Percentiles rank a stretch among this genome's conserved stretches.
Evolutionary conservation across 2,797 vertebrate species (phyloP).

Genomic region (Trachurus trachurus): DNA sequence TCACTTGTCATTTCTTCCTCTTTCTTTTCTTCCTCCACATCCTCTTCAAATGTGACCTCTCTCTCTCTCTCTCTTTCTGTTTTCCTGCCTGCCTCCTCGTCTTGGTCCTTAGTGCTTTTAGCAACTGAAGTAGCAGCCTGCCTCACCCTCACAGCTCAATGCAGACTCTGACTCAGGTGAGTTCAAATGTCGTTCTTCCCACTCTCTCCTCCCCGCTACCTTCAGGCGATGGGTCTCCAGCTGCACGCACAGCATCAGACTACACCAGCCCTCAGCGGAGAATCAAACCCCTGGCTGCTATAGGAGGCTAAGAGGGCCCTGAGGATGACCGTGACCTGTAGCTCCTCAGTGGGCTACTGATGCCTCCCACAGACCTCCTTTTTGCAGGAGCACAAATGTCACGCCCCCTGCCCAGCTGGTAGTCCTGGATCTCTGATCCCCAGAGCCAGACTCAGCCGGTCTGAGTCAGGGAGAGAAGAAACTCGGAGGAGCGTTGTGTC

Average conservation of each 20-base stretch:
- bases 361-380: slow-evolving; percentile 39
- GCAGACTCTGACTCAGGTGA: slow-evolving; percentile 31
- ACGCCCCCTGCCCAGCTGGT: slow-evolving; percentile 47
- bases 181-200: slow-evolving; percentile 54
- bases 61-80: not conserved
- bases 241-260: slow-evolving; percentile 31
- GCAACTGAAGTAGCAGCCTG: slow-evolving; percentile 21
- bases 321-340: slow-evolving; percentile 39
- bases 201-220: slow-evolving; percentile 21
- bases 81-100: slow-evolving; percentile 16
- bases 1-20: slow-evolving; percentile 3
- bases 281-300: slow-evolving; percentile 27
- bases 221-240: slow-evolving; percentile 40
- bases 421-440: slow-evolving; percentile 46
- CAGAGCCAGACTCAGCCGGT: slow-evolving; percentile 42
- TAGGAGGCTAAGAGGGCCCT: slow-evolving; percentile 29
- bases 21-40: not conserved
- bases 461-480: slow-evolving; percentile 36
- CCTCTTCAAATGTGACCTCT: slow-evolving; percentile 24
- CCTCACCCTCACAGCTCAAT: slow-evolving; percentile 28
- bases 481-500: slow-evolving; percentile 35
- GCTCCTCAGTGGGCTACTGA: slow-evolving; percentile 31
- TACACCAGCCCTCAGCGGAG: slow-evolving; percentile 29
- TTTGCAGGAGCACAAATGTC: slow-evolving; percentile 54
- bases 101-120: slow-evolving; percentile 12